Evolutionary conservation across 2,888 invertebrate genomes (phyloP).

Genomic region (Conistra vaccinii): DNA sequence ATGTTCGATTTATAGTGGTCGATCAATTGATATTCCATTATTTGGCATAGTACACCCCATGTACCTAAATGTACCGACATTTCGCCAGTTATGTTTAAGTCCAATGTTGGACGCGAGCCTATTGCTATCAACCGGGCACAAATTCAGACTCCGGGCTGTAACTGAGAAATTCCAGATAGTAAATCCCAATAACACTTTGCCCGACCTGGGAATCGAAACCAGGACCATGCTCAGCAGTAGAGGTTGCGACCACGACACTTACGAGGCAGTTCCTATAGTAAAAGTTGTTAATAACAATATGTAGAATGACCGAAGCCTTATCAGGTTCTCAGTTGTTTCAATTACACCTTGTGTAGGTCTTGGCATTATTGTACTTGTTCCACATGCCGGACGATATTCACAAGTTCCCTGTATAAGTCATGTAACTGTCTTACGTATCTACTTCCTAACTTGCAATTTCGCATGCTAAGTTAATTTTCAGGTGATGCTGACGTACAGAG

Average conservation of each 20-base stretch:
- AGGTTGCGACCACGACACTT: no score
- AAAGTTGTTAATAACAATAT: background rate
- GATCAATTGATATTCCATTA: no score
- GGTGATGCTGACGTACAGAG: background rate
- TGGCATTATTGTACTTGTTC: background rate
- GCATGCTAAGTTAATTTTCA: slow-evolving; percentile 21
- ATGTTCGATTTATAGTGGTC: no score
- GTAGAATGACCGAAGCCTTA: background rate
- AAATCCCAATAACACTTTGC: background rate
- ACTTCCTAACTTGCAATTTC: slow-evolving; percentile 26
- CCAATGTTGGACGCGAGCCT: background rate
- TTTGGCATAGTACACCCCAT: no score
- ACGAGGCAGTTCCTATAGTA: no score
- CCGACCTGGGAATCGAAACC: no score
- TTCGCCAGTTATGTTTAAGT: background rate
- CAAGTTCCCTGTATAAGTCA: slow-evolving; percentile 8
- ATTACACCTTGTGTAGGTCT: no score
- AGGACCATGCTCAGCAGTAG: no score
- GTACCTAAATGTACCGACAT: no score
- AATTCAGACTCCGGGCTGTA: background rate
- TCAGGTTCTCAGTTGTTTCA: background rate
- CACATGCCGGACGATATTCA: background rate
- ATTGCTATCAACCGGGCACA: background rate
- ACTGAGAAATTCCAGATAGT: background rate
- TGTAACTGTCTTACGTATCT: background rate